phyloP scores from a whole-genome alignment of 2,113 vertebrate species.

The Willisornis vidua region DNA sequence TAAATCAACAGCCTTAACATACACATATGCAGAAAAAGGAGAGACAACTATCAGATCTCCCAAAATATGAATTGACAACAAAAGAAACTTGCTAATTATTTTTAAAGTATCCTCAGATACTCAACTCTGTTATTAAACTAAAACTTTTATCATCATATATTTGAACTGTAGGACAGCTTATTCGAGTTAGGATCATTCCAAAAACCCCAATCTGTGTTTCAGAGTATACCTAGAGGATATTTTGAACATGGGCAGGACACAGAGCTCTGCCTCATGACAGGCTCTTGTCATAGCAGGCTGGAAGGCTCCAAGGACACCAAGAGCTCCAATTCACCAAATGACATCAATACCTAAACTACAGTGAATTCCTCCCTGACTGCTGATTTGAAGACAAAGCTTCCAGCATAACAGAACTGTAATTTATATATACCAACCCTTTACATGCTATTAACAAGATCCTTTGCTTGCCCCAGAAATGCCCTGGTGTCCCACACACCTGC shows the following conservation, averaged over 20 bases:
- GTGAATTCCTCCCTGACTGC: neutral
- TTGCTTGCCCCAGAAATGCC: neutral
- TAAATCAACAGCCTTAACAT: neutral
- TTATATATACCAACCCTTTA: neutral
- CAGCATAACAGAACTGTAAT: neutral
- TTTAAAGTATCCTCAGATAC: neutral
- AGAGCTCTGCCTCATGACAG: neutral
- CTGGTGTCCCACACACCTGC: neutral
- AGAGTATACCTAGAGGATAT: slow-evolving; percentile 52
- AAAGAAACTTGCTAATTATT: neutral
- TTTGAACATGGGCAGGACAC: slow-evolving; percentile 33
- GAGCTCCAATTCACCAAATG: neutral
- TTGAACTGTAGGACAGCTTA: slow-evolving; percentile 44
- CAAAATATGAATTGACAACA: neutral
- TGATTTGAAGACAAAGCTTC: neutral
- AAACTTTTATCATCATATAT: neutral
- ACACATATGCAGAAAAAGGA: neutral
- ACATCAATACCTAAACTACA: neutral
- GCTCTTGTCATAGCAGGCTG: neutral
- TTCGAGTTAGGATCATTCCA: slow-evolving; percentile 58
- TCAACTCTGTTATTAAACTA: neutral
- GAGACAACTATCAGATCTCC: neutral
- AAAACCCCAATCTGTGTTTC: slow-evolving; percentile 26
- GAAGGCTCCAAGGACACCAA: neutral
- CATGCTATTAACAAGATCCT: neutral